Base-by-base conservation (phyloP, 2,888 invertebrate species). In the Drosophila kambysellisi region DNA sequence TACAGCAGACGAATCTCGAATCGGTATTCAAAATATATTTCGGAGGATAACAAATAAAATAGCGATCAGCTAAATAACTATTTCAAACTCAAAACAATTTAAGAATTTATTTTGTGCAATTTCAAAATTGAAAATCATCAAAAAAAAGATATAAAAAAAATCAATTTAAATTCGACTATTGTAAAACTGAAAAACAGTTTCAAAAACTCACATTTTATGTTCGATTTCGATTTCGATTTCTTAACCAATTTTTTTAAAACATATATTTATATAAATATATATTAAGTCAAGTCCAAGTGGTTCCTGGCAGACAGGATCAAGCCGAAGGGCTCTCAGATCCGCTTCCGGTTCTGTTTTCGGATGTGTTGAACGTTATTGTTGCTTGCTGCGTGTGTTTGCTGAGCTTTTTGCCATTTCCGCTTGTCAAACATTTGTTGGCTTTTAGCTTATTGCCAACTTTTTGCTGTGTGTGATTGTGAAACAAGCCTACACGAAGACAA, bases 341-440 rank as follows among this genome's bases (percentile, higher is more conserved):
- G 51, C 60, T 67, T 67, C 37, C 52, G 60, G 50, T 73, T 73
- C 63, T 58, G 15, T 41, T 32, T 68, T 43, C 7, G 30, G 48
- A 48, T 73, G 32, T 37, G 20, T 54, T 75, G 67, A 48, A 48
- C 62, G 20, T 73, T 70, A 20, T 48, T 60, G 43, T 64, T 66
- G 48, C 32, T 58, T 46, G 48, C 11, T 68, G 76, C 70, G 70
- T 62, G 62, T 81, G 73, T 75, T 75, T 81, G 75, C 57, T 25
- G 70, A 66, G 75, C 64, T 67, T 73, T 81, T 81, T 81, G 75
- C 81, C 80, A 89, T 87, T 85, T 85, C 84, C 84, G 84, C 88
- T 89, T 85, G 84, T 85, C 84, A 85, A 84, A 85, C 89, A 87
- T 85, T 89, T 84, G 85, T 85, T 77, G 85, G 88, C 84, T 85